Evolutionary conservation across 1,140 invertebrate species (phyloP), one percentile per base, ranked within the genome.

Genomic region (Eriocheir sinensis): DNA sequence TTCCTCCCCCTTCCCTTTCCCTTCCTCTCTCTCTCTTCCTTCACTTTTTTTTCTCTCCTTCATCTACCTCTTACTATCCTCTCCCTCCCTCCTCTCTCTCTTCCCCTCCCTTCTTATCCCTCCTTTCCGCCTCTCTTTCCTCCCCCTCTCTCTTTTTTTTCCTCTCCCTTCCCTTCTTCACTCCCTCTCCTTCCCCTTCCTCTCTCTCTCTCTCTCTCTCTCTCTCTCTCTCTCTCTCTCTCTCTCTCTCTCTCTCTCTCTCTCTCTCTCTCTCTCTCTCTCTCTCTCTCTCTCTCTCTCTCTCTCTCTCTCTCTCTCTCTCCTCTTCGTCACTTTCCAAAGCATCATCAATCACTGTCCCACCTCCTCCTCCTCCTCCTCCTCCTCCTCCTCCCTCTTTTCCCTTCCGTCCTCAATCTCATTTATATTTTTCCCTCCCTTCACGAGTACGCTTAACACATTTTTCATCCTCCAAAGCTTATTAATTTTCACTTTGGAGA

Each of bases 191-290:
- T 30, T 60, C 34, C 91, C 34, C 53, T 60, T 21, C 27, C 53
- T 60, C 88, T 89, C 44, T 89, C 88, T 89, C 88, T 89, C 88
- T 89, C 88, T 89, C 88, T 89, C 88, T 89, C 88, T 89, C 88
- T 89, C 88, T 89, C 88, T 89, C 88, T 89, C 40, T 89, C 40
- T 44, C 88, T 89, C 86, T 41, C 88, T 89, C 88, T 89, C 86
- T 89, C 86, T 89, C 86, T 89, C 86, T 89, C 86, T 89, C 86
- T 89, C 86, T 38, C 86, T 38, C 86, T 38, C 86, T 38, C 86
- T 38, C 86, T 38, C 86, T 38, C 86, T 38, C 86, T 38, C 86
- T 38, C 86, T 38, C 86, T 89, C 86, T 89, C 86, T 89, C 86
- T 89, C 86, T 89, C 86, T 89, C 86, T 89, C 86, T 89, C 86